Evolutionary conservation across 1,140 invertebrate genomes (phyloP), one percentile per base, ranked within the genome.

Genomic region (Nomia melanderi): DNA sequence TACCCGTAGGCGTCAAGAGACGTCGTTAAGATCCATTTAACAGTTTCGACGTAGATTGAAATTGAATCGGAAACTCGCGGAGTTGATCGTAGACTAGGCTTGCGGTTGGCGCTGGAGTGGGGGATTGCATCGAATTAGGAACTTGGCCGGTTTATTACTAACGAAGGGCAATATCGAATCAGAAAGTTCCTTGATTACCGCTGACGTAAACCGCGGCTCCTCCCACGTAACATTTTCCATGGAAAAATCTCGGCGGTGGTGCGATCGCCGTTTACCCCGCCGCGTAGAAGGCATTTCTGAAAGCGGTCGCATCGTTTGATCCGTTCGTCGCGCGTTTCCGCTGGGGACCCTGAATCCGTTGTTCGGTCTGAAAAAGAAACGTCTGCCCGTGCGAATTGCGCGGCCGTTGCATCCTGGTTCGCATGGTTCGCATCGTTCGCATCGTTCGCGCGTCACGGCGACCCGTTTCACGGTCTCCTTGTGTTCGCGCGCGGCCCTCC

Each of bases 381-480:
- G n/a, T n/a, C n/a, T n/a, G n/a, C n/a, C 6, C 12, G 36, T 0
- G 20, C 29, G 44, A 31, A 31, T 54, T 72, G 20, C 17, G 9
- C 17, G 20, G 12, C 50, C 17, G 39, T 4, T 53, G 53, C 56
- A 71, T 81, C 73, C 74, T 70, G 67, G 50, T 81, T 77, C 62
- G 20, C 72, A 81, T 81, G 53, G 62, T 81, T 66, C 41, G 36
- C 72, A n/a, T n/a, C n/a, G 50, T 81, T 77, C 62, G 20, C 72
- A 81, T 81, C 53, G 62, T 81, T 66, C 41, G 62, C 47, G 71
- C 71, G 59, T 77, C 44, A 57, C 12, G 2, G 27, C 31, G 14
- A 27, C 56, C 41, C 36, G 50, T n/a, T n/a, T n/a, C n/a, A n/a
- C n/a, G 41, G 27, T 44, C 23, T 27, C n/a, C 31, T 81, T 50